These are phyloP conservation scores for Lagodon rhomboides DNA, from an alignment of 2,797 vertebrate species.

Conservation along the genomic window DNA sequence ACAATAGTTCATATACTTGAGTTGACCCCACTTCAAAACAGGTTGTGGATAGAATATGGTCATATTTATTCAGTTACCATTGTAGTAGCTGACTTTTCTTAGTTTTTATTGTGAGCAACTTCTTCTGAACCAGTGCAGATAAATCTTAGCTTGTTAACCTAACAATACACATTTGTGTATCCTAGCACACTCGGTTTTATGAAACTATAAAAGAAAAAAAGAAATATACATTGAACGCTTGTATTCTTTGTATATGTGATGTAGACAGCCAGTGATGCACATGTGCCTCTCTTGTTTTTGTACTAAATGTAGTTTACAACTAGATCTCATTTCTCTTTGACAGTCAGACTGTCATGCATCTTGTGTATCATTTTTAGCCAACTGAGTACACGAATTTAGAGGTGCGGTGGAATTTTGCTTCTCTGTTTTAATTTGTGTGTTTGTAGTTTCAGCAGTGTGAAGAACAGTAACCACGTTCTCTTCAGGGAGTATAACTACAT, in stretches of 20 bases:
- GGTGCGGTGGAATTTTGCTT: not conserved
- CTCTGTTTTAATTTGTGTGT: constrained; percentile 7
- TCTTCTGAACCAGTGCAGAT: not conserved
- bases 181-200: not conserved
- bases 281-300: no score
- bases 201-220: not conserved
- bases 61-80: not conserved
- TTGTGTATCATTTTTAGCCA: not conserved
- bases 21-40: no score
- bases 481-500: constrained; percentile 96
- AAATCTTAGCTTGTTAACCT: no score
- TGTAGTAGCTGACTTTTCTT: no score
- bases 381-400: not conserved
- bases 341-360: not conserved
- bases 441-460: constrained; percentile 94
- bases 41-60: no score
- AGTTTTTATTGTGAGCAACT: not conserved
- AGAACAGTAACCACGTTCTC: constrained; percentile 94
- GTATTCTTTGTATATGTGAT: not conserved
- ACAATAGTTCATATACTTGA: no score
- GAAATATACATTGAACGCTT: not conserved
- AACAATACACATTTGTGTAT: not conserved
- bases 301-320: not conserved
- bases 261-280: not conserved
- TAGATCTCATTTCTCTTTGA: not conserved